These are phyloP conservation scores for Eulemur mongoz DNA, from an alignment of 2,797 vertebrate genomes.

Conservation along the genomic window DNA sequence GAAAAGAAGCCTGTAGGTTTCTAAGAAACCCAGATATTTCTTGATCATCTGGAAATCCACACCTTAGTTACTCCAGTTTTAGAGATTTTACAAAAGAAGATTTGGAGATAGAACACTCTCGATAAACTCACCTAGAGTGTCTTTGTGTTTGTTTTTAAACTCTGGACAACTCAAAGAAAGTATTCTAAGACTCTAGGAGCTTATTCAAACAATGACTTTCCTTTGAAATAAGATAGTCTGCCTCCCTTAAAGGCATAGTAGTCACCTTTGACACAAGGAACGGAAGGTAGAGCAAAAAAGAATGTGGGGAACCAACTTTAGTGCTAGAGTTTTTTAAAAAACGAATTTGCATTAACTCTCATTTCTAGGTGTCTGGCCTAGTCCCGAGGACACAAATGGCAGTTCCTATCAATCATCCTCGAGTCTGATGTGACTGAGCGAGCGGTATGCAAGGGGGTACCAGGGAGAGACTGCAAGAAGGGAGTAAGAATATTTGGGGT, in stretches of 20 bases:
- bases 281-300: slow-evolving; percentile 53
- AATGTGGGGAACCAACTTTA: background rate
- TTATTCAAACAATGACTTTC: slow-evolving; percentile 58
- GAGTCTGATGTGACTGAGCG: background rate
- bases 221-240: slow-evolving; percentile 48
- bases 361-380: slow-evolving; percentile 20
- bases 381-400: background rate
- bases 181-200: slow-evolving; percentile 15
- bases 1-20: background rate
- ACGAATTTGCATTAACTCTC: background rate
- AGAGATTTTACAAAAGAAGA: slow-evolving; percentile 36
- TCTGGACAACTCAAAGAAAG: slow-evolving; percentile 42
- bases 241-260: slow-evolving; percentile 34
- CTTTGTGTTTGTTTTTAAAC: slow-evolving; percentile 64
- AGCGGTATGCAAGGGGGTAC: background rate
- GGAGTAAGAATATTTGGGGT: background rate
- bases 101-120: background rate
- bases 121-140: slow-evolving; percentile 38
- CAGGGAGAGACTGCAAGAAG: background rate
- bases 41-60: background rate
- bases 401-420: background rate
- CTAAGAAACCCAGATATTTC: slow-evolving; percentile 12
- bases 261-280: slow-evolving; percentile 68
- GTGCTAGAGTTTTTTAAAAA: background rate
- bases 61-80: background rate